These are phyloP conservation scores for Lagocephalus sceleratus DNA, from an alignment of 2,797 vertebrate species.

Conservation along the genomic window DNA sequence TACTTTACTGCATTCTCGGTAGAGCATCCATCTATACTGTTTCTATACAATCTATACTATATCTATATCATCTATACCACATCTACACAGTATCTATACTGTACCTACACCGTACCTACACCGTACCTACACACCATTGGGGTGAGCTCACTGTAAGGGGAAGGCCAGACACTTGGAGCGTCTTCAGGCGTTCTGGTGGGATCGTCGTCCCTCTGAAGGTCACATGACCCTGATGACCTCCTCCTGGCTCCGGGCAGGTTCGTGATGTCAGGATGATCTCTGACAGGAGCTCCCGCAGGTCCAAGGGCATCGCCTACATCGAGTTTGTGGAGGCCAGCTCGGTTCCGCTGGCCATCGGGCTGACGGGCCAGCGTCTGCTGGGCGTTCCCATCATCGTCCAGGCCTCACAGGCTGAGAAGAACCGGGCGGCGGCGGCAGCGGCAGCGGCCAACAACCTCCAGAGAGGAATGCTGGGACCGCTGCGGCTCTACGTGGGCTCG, in stretches of 20 bases:
- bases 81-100: too few species aligned
- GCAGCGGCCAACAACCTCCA: slow-evolving; percentile 91
- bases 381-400: slow-evolving; percentile 97
- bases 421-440: slow-evolving; percentile 82
- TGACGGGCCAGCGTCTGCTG: slow-evolving; percentile 93
- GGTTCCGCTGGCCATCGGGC: slow-evolving; percentile 93
- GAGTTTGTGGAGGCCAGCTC: slow-evolving; percentile 94
- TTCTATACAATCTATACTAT: too few species aligned
- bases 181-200: too few species aligned
- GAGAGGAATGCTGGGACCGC: slow-evolving; percentile 90
- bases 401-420: slow-evolving; percentile 98
- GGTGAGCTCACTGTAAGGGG: too few species aligned
- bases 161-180: too few species aligned
- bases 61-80: too few species aligned
- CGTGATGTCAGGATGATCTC: slow-evolving; percentile 98
- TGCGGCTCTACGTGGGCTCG: slow-evolving; percentile 93
- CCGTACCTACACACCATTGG: too few species aligned
- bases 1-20: too few species aligned
- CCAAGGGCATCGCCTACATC: slow-evolving; percentile 98
- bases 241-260: slow-evolving; percentile 81
- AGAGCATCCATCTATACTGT: too few species aligned
- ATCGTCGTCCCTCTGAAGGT: too few species aligned
- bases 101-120: too few species aligned
- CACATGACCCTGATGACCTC: too few species aligned
- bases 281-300: slow-evolving; percentile 95